These are phyloP conservation scores for Grammomys dolichurus DNA, from an alignment of 2,113 vertebrate genomes.

Conservation along the genomic window DNA sequence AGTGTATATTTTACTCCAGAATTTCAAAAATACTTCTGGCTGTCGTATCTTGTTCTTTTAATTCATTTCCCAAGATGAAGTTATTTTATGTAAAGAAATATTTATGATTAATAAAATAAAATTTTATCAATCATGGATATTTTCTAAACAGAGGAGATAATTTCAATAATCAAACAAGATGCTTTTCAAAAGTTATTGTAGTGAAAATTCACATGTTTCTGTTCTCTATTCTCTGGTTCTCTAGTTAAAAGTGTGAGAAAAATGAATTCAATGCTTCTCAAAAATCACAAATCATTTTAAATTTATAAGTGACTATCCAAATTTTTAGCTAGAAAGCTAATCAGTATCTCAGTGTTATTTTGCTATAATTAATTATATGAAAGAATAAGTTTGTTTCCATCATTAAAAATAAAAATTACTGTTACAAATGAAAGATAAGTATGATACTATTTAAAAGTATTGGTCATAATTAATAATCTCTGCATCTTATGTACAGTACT, in stretches of 20 bases:
- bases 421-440: conserved; percentile 47
- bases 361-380: conserved; percentile 58
- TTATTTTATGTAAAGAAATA: conserved; percentile 41
- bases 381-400: conserved; percentile 4
- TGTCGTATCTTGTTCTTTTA: background rate
- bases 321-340: conserved; percentile 54
- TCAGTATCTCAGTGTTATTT: conserved; percentile 51
- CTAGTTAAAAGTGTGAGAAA: conserved; percentile 38
- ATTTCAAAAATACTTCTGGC: background rate
- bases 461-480: conserved; percentile 60
- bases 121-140: conserved; percentile 1
- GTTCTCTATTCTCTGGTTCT: conserved; percentile 57
- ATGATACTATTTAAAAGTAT: conserved; percentile 18
- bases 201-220: conserved; percentile 54
- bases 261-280: conserved; percentile 34
- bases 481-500: conserved; percentile 5
- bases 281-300: background rate
- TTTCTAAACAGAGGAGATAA: conserved; percentile 61
- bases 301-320: conserved; percentile 53
- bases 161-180: conserved; percentile 64
- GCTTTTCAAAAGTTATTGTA: conserved; percentile 36
- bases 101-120: conserved; percentile 32
- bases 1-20: background rate
- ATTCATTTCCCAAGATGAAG: conserved; percentile 29
- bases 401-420: conserved; percentile 38